Percentiles rank a stretch among this genome's conserved stretches.
These are phyloP conservation scores for Xenopus borealis DNA, from an alignment of 2,113 vertebrate genomes.

Conservation along the genomic window DNA sequence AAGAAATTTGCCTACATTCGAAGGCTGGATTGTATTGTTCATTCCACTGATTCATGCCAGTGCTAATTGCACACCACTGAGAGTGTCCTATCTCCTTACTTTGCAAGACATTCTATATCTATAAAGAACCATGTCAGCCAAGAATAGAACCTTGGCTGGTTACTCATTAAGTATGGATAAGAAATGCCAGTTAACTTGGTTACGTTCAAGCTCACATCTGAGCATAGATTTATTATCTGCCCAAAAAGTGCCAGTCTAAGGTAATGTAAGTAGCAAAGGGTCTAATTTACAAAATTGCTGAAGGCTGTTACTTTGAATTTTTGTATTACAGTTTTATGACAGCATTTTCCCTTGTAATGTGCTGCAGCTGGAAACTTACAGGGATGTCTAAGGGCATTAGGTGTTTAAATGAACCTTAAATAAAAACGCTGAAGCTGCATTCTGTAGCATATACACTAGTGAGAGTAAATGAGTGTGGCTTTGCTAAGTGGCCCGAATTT, in stretches of 20 bases:
- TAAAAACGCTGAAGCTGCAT: slow-evolving; percentile 24
- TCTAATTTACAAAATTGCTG: slow-evolving; percentile 19
- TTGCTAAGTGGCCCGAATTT: no score
- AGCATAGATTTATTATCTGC: no score
- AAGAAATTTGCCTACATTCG: no score
- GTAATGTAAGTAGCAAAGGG: slow-evolving; percentile 28
- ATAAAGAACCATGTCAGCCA: not conserved
- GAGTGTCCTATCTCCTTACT: not conserved
- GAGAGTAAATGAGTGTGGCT: no score
- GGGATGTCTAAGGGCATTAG: slow-evolving; percentile 32
- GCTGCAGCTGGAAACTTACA: not conserved
- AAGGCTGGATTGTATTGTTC: no score
- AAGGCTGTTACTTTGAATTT: slow-evolving; percentile 23
- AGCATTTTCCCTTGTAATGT: slow-evolving; percentile 16
- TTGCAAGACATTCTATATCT: not conserved
- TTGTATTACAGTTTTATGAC: slow-evolving; percentile 28
- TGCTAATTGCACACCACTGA: slow-evolving; percentile 3
- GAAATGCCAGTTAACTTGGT: slow-evolving; percentile 16
- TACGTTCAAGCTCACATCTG: slow-evolving; percentile 7
- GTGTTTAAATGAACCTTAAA: slow-evolving; percentile 15
- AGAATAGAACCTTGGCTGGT: slow-evolving; percentile 1
- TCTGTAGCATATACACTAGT: no score
- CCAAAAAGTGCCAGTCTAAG: slow-evolving; percentile 12
- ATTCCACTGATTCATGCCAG: not conserved
- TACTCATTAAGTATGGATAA: slow-evolving; percentile 5